These are phyloP conservation scores for Elysia chlorotica DNA, from an alignment of 1,140 invertebrate genomes.

Conservation along the genomic window DNA sequence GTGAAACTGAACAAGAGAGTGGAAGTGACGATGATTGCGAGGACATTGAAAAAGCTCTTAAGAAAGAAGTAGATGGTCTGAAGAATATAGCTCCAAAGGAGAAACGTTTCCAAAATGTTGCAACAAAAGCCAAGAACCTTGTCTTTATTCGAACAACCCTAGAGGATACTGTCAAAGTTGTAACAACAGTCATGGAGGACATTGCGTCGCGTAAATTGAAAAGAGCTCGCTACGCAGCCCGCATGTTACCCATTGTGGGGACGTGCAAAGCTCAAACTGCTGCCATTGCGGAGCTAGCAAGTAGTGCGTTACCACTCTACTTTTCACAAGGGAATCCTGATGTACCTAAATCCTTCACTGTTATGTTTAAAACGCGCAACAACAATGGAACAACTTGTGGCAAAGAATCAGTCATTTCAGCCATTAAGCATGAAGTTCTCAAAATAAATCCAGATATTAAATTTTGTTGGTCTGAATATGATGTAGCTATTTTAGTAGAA, in stretches of 20 bases:
- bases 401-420: slow-evolving; percentile 65
- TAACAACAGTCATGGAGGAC: slow-evolving; percentile 75
- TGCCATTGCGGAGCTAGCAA: slow-evolving; percentile 73
- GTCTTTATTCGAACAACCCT: slow-evolving; percentile 82
- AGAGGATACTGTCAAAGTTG: slow-evolving; percentile 74
- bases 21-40: slow-evolving; percentile 35
- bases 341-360: slow-evolving; percentile 73
- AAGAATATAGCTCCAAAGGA: slow-evolving; percentile 56
- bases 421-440: slow-evolving; percentile 38
- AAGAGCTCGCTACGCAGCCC: slow-evolving; percentile 79
- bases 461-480: slow-evolving; percentile 47
- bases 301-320: slow-evolving; percentile 73
- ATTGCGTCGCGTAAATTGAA: slow-evolving; percentile 77
- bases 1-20: background rate
- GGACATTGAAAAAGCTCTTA: slow-evolving; percentile 56
- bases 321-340: slow-evolving; percentile 67
- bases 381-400: slow-evolving; percentile 70
- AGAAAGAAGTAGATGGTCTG: slow-evolving; percentile 59
- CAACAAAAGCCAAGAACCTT: slow-evolving; percentile 80
- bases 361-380: slow-evolving; percentile 80
- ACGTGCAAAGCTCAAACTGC: slow-evolving; percentile 79
- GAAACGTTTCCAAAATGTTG: slow-evolving; percentile 66
- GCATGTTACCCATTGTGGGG: slow-evolving; percentile 79
- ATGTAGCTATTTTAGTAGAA: slow-evolving; percentile 54
- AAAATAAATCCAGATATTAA: slow-evolving; percentile 41